Conservation (phyloP, 2,113 vertebrate genomes). For the Caranx melampygus region DNA sequence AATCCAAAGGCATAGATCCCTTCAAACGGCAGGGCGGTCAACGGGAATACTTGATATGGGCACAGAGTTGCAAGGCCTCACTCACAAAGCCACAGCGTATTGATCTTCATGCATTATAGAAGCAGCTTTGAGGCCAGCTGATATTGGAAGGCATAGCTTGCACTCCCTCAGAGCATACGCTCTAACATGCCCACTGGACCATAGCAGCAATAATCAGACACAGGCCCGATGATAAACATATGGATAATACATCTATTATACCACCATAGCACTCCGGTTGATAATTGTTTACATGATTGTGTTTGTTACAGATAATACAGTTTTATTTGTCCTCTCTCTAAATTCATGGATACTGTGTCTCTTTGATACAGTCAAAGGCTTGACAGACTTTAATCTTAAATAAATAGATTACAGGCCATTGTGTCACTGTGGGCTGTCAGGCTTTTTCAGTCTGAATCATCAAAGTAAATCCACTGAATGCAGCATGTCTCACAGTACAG, state of each 20-base stretch:
- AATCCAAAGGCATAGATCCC: slow-evolving; percentile 70
- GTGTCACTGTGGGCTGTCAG: slow-evolving; percentile 21
- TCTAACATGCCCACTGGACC: slow-evolving; percentile 72
- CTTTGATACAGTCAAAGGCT: slow-evolving; percentile 25
- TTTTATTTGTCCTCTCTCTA: slow-evolving; percentile 14
- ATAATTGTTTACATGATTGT: slow-evolving; percentile 57
- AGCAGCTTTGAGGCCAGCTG: slow-evolving; percentile 64
- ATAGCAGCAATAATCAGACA: slow-evolving; percentile 68
- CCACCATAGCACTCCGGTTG: slow-evolving; percentile 8
- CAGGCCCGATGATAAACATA: slow-evolving; percentile 64
- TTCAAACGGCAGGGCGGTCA: slow-evolving; percentile 61
- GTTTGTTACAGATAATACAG: slow-evolving; percentile 29
- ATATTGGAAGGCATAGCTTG: slow-evolving; percentile 68
- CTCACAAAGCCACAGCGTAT: slow-evolving; percentile 77
- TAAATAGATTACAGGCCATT: slow-evolving; percentile 28
- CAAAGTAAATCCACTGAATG: slow-evolving; percentile 35
- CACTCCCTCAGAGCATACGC: slow-evolving; percentile 43
- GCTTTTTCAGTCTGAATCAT: slow-evolving; percentile 40
- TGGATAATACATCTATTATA: slow-evolving; percentile 54
- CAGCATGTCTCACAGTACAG: slow-evolving; percentile 11
- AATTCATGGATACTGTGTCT: neutral
- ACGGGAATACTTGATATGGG: slow-evolving; percentile 74
- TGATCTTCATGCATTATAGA: slow-evolving; percentile 82
- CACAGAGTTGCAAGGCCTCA: slow-evolving; percentile 59
- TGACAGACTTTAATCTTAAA: slow-evolving; percentile 37